Evolutionary conservation across 2,888 invertebrate genomes (phyloP).

Genomic region (Cristatella mucedo): DNA sequence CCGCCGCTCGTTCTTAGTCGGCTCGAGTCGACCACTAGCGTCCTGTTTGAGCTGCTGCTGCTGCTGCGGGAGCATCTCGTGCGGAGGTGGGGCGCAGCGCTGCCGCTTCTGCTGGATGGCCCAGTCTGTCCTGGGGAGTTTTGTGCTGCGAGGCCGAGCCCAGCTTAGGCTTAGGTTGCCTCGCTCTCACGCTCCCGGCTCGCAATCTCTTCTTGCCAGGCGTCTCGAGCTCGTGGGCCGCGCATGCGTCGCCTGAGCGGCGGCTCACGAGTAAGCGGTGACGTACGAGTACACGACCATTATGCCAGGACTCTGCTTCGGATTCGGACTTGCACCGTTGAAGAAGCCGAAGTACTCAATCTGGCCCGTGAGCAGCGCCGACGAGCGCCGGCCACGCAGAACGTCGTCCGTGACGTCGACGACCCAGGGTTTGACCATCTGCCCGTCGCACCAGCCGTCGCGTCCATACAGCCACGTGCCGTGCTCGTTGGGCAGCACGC

Average conservation of each 20-base stretch:
- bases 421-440: slow-evolving; percentile 17
- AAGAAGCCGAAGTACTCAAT: slow-evolving; percentile 19
- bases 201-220: no score
- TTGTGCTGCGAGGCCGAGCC: no score
- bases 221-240: no score
- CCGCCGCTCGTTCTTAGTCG: no score
- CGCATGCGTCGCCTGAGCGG: background rate
- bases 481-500: slow-evolving; percentile 23
- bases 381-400: slow-evolving; percentile 4
- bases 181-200: no score
- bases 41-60: no score
- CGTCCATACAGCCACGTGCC: slow-evolving; percentile 26
- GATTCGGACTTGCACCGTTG: slow-evolving; percentile 19
- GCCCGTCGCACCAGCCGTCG: slow-evolving; percentile 25
- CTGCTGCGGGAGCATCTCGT: no score
- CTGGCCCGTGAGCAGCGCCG: slow-evolving; percentile 13
- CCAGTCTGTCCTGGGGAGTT: no score
- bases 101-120: no score
- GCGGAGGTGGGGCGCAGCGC: no score
- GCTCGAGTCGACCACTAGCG: no score
- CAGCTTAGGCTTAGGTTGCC: no score
- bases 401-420: slow-evolving; percentile 15
- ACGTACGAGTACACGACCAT: slow-evolving; percentile 19
- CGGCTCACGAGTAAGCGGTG: slow-evolving; percentile 14
- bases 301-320: slow-evolving; percentile 18